phyloP scores from a whole-genome alignment of 2,888 invertebrate species.

The Hanleya hanleyi region DNA sequence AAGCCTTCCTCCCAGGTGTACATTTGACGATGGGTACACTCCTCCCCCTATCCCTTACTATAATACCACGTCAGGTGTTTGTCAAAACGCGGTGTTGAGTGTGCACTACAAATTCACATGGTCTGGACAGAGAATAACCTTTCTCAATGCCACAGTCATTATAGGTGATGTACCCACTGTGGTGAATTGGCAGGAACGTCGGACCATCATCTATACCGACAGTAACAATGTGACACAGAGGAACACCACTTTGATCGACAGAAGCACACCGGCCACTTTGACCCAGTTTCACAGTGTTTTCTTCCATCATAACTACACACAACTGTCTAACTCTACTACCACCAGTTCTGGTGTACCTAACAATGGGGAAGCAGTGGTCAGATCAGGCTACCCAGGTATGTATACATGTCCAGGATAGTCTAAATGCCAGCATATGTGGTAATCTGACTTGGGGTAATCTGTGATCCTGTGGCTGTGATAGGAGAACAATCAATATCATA shows the following conservation, averaged over 20 bases:
- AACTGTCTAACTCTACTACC: background rate
- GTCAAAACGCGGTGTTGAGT: constrained; percentile 61
- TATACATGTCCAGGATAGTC: too few species aligned
- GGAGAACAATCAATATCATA: too few species aligned
- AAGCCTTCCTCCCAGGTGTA: constrained; percentile 50
- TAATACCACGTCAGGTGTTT: constrained; percentile 26
- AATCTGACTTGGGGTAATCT: too few species aligned
- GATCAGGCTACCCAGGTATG: constrained; percentile 62
- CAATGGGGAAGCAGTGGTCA: constrained; percentile 9
- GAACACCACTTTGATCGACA: background rate
- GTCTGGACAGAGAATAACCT: constrained; percentile 50
- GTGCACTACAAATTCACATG: constrained; percentile 64
- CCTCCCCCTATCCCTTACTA: constrained; percentile 43
- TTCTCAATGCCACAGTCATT: constrained; percentile 55
- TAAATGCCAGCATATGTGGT: too few species aligned
- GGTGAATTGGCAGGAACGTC: background rate
- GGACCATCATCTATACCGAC: background rate
- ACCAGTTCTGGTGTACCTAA: too few species aligned
- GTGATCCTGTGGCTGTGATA: too few species aligned
- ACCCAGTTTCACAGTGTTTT: constrained; percentile 53
- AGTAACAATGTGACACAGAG: background rate
- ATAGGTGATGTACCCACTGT: constrained; percentile 49
- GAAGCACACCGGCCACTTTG: constrained; percentile 29
- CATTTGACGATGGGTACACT: constrained; percentile 50
- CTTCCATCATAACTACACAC: constrained; percentile 45